A percentile compares a stretch with the other conserved stretches of the same genome.
Conservation (phyloP, 2,888 invertebrate species). For the Proisotoma minuta region DNA sequence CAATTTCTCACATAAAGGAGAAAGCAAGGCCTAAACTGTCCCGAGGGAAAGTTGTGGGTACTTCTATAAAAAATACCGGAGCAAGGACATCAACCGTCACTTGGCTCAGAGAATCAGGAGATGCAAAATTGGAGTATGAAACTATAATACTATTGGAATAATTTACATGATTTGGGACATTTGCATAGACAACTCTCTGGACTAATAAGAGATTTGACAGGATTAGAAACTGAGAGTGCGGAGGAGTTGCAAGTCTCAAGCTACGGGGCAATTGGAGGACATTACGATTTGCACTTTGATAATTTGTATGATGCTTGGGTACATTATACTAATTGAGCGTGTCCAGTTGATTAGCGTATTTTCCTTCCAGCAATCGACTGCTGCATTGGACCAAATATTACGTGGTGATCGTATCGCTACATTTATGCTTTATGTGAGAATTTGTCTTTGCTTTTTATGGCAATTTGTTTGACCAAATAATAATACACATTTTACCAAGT, state of each 20-base stretch:
- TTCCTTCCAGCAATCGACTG: not conserved
- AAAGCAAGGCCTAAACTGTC: constrained; percentile 47
- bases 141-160: too few relatives aligned
- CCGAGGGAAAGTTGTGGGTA: constrained; percentile 48
- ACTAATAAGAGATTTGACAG: constrained; percentile 48
- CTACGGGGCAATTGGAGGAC: constrained; percentile 53
- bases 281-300: constrained; percentile 53
- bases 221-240: constrained; percentile 48
- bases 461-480: constrained; percentile 6
- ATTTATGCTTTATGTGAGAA: constrained; percentile 43
- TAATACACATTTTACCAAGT: constrained; percentile 23
- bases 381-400: constrained; percentile 4
- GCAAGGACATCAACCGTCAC: constrained; percentile 50
- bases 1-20: constrained; percentile 46
- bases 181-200: constrained; percentile 41
- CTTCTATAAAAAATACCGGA: constrained; percentile 42
- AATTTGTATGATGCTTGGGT: constrained; percentile 41
- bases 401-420: constrained; percentile 42
- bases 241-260: constrained; percentile 51
- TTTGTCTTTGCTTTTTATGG: too few relatives aligned
- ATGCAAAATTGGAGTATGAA: constrained; percentile 47
- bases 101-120: constrained; percentile 47
- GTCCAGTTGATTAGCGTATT: too few relatives aligned
- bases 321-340: not conserved
- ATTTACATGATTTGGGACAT: too few relatives aligned